Percentiles rank a stretch among this genome's conserved stretches.
These are phyloP conservation scores for Augiades crinisus DNA, from an alignment of 2,888 invertebrate genomes.

Conservation along the genomic window DNA sequence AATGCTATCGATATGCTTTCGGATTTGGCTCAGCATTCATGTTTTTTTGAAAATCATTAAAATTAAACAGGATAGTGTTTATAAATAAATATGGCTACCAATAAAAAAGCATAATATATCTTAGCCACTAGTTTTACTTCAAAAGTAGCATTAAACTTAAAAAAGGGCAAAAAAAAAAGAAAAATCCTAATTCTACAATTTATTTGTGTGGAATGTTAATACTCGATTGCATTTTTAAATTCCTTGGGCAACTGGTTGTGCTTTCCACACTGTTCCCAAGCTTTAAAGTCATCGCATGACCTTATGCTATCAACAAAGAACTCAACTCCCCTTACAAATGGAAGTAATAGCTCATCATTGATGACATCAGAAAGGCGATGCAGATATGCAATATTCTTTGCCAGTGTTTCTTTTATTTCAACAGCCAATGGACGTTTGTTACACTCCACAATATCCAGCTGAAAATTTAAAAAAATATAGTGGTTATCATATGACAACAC, in stretches of 20 bases:
- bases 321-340: constrained; percentile 69
- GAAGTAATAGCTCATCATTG: constrained; percentile 68
- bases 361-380: constrained; percentile 70
- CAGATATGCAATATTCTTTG: constrained; percentile 68
- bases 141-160: neutral
- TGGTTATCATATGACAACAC: no score
- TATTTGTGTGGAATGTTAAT: constrained; percentile 62
- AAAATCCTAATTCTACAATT: constrained; percentile 43
- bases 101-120: neutral
- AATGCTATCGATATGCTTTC: no score
- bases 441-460: constrained; percentile 71
- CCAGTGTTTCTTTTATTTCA: constrained; percentile 64
- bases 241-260: constrained; percentile 68
- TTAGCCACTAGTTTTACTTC: neutral
- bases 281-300: constrained; percentile 70
- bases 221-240: constrained; percentile 72
- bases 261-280: constrained; percentile 72
- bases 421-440: constrained; percentile 65
- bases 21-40: no score
- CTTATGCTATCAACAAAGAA: constrained; percentile 68
- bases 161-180: constrained; percentile 32
- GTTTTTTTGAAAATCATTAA: no score
- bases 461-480: no score
- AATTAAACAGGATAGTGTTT: no score
- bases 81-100: no score